Conservation (phyloP, 2,113 vertebrate species). For the Atractosteus spatula region DNA sequence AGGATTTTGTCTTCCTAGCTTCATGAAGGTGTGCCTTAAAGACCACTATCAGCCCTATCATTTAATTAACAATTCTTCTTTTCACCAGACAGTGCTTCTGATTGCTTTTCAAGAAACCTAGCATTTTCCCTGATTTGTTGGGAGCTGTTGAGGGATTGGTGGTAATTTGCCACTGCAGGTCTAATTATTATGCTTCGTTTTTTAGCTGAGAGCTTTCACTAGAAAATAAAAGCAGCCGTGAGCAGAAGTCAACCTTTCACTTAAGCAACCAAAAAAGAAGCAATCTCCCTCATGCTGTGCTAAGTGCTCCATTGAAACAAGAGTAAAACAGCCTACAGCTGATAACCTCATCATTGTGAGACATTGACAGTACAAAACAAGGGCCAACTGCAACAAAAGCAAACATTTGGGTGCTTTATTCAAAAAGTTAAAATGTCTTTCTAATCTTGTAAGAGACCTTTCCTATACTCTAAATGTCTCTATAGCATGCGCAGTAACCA, state of each 20-base stretch:
- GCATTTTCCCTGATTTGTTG: conserved; percentile 19
- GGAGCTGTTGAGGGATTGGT: conserved; percentile 40
- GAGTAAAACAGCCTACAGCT: conserved; percentile 66
- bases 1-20: too few relatives aligned
- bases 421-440: conserved; percentile 35
- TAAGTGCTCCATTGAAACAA: conserved; percentile 72
- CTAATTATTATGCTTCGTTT: conserved; percentile 49
- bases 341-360: conserved; percentile 45
- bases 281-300: conserved; percentile 63
- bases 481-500: neutral
- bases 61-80: neutral
- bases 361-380: conserved; percentile 41
- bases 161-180: conserved; percentile 45
- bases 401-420: conserved; percentile 6
- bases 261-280: conserved; percentile 65
- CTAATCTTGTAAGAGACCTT: conserved; percentile 19
- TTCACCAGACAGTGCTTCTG: neutral
- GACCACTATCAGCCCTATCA: too few relatives aligned
- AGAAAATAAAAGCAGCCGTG: conserved; percentile 57
- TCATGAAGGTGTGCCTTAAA: too few relatives aligned
- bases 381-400: conserved; percentile 11
- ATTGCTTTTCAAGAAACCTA: neutral
- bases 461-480: neutral
- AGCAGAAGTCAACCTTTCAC: conserved; percentile 76
- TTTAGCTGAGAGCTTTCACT: conserved; percentile 44